A percentile compares a stretch with the other conserved stretches of the same genome.
Evolutionary conservation across 2,888 invertebrate species (phyloP).

Genomic region (Drosophila kokeensis): DNA sequence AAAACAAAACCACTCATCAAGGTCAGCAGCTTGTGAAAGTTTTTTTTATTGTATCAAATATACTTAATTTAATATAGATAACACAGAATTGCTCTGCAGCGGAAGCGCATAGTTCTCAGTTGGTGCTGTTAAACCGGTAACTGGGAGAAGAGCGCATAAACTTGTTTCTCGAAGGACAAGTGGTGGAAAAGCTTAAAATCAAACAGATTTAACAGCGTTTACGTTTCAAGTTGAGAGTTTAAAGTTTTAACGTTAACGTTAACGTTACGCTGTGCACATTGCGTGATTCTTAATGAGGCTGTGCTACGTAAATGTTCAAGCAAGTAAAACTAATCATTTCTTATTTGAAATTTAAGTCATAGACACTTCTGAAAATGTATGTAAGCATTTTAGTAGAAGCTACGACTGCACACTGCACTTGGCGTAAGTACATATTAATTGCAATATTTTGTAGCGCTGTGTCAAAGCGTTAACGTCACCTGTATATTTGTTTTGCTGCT

Average conservation of each 20-base stretch:
- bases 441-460: slow-evolving; percentile 36
- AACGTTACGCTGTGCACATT: slow-evolving; percentile 21
- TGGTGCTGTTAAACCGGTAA: slow-evolving; percentile 56
- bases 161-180: slow-evolving; percentile 68
- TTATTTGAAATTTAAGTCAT: slow-evolving; percentile 18
- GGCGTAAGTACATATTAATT: slow-evolving; percentile 1
- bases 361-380: background rate
- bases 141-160: slow-evolving; percentile 48
- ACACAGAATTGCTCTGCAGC: slow-evolving; percentile 10
- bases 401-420: slow-evolving; percentile 3
- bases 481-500: slow-evolving; percentile 51
- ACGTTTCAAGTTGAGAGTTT: background rate
- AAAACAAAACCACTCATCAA: slow-evolving; percentile 53
- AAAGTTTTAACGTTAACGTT: slow-evolving; percentile 8
- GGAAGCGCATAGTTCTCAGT: slow-evolving; percentile 18
- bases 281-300: slow-evolving; percentile 39
- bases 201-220: slow-evolving; percentile 33
- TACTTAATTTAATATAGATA: slow-evolving; percentile 39
- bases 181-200: slow-evolving; percentile 28
- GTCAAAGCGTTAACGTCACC: slow-evolving; percentile 43
- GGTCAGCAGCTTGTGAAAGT: slow-evolving; percentile 47
- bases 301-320: slow-evolving; percentile 10
- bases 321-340: background rate
- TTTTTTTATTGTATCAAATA: slow-evolving; percentile 6
- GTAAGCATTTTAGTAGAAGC: background rate